Percentiles rank a stretch among this genome's conserved stretches.
phyloP scores from a whole-genome alignment of 2,113 vertebrate species.

The Gobiocypris rarus region DNA sequence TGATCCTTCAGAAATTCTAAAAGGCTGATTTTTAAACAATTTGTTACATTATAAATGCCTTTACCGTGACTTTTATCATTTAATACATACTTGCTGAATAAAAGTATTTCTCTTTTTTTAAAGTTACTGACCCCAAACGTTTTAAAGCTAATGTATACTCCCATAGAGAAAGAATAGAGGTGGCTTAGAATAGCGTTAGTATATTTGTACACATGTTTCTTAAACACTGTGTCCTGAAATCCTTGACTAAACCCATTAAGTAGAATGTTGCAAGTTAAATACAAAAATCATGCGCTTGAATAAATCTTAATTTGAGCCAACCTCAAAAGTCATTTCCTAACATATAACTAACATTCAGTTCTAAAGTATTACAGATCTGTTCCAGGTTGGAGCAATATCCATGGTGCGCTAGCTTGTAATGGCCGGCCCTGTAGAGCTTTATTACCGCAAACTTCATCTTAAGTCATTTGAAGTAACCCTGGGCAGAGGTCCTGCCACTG shows the following conservation, averaged over 20 bases:
- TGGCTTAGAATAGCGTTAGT: not conserved
- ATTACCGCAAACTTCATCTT: conserved; percentile 41
- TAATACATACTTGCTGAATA: not conserved
- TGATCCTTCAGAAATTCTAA: not conserved
- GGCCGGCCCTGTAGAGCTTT: not conserved
- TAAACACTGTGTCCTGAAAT: not conserved
- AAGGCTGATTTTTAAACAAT: not conserved
- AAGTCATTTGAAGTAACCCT: conserved; percentile 39
- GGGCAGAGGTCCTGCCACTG: conserved; percentile 24
- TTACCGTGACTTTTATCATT: not conserved
- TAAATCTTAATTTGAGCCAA: not conserved
- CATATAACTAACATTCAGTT: conserved; percentile 28
- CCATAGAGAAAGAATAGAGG: not conserved
- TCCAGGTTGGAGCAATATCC: conserved; percentile 9
- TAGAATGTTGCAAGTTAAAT: not conserved
- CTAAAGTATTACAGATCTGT: not conserved
- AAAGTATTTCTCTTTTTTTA: not conserved
- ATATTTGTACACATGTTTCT: not conserved
- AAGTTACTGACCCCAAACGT: not conserved
- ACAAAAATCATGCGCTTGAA: not conserved
- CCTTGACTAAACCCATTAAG: not conserved
- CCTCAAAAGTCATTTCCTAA: conserved; percentile 2
- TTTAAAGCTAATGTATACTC: not conserved
- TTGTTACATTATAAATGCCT: not conserved
- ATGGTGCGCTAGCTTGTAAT: not conserved